phyloP scores from a whole-genome alignment of 2,113 vertebrate species.

The Lepisosteus osseus region DNA sequence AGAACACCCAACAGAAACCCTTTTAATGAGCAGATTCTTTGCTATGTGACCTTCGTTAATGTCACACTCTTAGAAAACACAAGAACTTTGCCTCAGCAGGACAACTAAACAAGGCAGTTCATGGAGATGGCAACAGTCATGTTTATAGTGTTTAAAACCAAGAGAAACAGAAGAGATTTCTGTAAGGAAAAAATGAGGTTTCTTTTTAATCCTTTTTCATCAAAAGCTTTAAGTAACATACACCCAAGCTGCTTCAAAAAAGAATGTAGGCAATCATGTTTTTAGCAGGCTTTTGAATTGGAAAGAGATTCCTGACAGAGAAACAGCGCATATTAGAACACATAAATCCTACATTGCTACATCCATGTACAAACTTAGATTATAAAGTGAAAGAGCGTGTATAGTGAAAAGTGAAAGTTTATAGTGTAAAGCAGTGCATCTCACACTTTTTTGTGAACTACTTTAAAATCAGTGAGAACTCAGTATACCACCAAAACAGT shows the following conservation, averaged over 20 bases:
- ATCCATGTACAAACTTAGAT: too few species aligned
- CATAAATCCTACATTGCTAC: too few species aligned
- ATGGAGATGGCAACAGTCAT: not conserved
- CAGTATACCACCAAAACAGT: too few species aligned
- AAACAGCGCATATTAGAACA: too few species aligned
- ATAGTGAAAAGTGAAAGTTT: too few species aligned
- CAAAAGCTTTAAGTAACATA: not conserved
- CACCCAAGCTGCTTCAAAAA: not conserved
- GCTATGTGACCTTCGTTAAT: slow-evolving; percentile 73
- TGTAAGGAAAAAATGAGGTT: not conserved
- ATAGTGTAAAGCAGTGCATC: too few species aligned
- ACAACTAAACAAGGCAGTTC: not conserved
- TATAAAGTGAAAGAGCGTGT: too few species aligned
- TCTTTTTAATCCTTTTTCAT: not conserved
- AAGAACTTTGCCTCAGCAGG: slow-evolving; percentile 28
- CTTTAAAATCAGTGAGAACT: too few species aligned
- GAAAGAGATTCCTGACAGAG: too few species aligned
- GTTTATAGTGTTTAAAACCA: not conserved
- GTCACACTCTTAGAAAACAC: slow-evolving; percentile 51
- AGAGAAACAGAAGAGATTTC: not conserved
- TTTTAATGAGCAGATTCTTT: slow-evolving; percentile 67
- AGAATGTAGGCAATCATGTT: too few species aligned
- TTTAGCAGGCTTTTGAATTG: too few species aligned
- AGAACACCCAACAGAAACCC: slow-evolving; percentile 71
- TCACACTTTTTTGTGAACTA: too few species aligned